Evolutionary conservation across 2,113 vertebrate genomes (phyloP), one percentile per base, ranked within the genome.

Genomic region (Dolichotis patagonum): DNA sequence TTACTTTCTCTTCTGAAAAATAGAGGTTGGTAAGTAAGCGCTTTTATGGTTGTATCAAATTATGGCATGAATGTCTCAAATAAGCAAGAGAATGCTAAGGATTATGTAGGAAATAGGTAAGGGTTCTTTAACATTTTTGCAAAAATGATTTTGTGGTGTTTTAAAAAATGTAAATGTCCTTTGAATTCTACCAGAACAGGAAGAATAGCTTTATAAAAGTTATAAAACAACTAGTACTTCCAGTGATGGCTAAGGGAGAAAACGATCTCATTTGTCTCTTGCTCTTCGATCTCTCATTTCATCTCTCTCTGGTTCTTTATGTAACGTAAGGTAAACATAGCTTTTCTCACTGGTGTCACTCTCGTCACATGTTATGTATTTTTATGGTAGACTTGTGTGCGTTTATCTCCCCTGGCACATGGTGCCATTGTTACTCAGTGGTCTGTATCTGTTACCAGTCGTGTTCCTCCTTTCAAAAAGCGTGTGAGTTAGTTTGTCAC

Each of bases 11-110:
- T 96, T 94, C 94, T 30, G 83, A 90, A 83, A 90, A 95, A 65
- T 82, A 95, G 85, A 73, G 63, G 35, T 75, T 32, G 93, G 90
- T 97, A 83, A 97, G 97, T 96, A 78, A 86, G 35, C 63, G 69
- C 19, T 93, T 95, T 82, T 84, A 35, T 91, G 41, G 3, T 26
- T 71, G 88, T 94, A 92, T 78, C 86, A 90, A 56, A 62, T 91
- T 69, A 58, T 41, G 38, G 8, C 4, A 1, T 43, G 82, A 65
- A 30, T 20, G 20, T 24, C 94, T 93, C 60, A 91, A 46, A 32
- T 32, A 56, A 85, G 56, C 35, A 91, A 92, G 81, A 85, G 93
- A 91, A 46, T 69, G 26, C 63, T 88, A 85, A 20, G 0, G 1
- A 49, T 52, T 30, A 26, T 88, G 2, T 17, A 41, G 78, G 65